phyloP scores from a whole-genome alignment of 2,888 invertebrate genomes.

The Piscicola geometra region DNA sequence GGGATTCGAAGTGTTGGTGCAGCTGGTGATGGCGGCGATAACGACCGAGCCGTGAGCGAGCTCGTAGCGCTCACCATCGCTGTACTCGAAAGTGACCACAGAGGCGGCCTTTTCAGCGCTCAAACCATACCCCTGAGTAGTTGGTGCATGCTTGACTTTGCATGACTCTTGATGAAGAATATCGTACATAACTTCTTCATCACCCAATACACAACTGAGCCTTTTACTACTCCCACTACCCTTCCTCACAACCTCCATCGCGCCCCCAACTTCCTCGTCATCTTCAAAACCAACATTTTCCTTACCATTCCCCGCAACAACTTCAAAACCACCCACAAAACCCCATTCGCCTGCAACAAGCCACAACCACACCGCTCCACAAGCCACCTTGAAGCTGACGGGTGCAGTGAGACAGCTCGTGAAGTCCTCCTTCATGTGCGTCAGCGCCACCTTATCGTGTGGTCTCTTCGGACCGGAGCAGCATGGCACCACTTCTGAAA shows the following conservation, averaged over 20 bases:
- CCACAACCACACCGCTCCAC: background rate
- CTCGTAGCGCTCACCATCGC: conserved; percentile 71
- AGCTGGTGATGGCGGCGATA: conserved; percentile 94
- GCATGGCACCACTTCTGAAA: conserved; percentile 82
- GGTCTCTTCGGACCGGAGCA: conserved; percentile 95
- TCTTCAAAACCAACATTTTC: too few relatives aligned
- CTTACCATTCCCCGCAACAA: background rate
- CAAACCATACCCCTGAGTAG: conserved; percentile 83
- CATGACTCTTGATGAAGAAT: background rate
- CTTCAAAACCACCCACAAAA: background rate
- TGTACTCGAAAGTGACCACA: conserved; percentile 70
- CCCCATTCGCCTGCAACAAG: background rate
- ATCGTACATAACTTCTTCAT: too few relatives aligned
- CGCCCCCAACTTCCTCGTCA: too few relatives aligned
- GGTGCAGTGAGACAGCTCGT: conserved; percentile 75
- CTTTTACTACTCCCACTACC: too few relatives aligned
- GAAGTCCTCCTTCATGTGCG: conserved; percentile 86
- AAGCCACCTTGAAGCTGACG: conserved; percentile 61
- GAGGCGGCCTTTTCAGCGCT: conserved; percentile 62
- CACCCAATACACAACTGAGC: too few relatives aligned
- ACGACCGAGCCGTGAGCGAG: conserved; percentile 86
- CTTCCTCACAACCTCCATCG: too few relatives aligned
- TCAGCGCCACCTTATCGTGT: conserved; percentile 86
- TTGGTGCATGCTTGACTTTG: conserved; percentile 51
- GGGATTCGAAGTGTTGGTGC: conserved; percentile 96